phyloP scores from a whole-genome alignment of 2,888 invertebrate genomes.

The Mesorhabditis sp. region DNA sequence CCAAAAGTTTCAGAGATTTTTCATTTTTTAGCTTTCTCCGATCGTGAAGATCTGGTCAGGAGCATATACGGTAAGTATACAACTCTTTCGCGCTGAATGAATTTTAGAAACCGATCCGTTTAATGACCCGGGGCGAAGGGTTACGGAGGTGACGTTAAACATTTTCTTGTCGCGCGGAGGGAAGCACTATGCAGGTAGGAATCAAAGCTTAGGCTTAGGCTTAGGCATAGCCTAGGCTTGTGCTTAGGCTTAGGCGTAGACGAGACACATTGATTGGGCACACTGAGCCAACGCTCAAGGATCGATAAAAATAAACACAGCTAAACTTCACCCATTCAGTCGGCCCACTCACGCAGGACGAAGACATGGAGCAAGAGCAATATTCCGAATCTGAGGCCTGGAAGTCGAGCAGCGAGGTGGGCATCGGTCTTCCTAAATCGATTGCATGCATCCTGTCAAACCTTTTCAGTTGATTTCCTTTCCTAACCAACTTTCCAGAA shows the following conservation, averaged over 20 bases:
- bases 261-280: no score
- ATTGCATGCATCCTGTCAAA: no score
- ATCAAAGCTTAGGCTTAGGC: no score
- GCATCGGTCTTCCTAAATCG: no score
- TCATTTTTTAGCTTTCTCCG: neutral
- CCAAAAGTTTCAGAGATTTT: neutral
- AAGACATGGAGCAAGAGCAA: neutral
- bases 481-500: no score
- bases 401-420: constrained; percentile 6
- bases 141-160: neutral
- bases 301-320: no score
- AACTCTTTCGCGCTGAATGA: neutral
- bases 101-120: constrained; percentile 6
- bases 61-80: neutral
- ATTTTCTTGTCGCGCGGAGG: constrained; percentile 6
- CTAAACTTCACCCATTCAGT: neutral
- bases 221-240: no score
- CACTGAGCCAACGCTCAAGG: no score
- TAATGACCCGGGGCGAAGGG: neutral
- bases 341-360: neutral
- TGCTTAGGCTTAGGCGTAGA: no score
- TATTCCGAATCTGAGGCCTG: neutral
- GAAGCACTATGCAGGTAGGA: neutral
- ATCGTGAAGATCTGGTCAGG: neutral
- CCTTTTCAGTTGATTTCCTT: no score